A percentile compares a stretch with the other conserved stretches of the same genome.
phyloP scores from a whole-genome alignment of 1,140 invertebrate genomes.

The Glomeris maerens region DNA sequence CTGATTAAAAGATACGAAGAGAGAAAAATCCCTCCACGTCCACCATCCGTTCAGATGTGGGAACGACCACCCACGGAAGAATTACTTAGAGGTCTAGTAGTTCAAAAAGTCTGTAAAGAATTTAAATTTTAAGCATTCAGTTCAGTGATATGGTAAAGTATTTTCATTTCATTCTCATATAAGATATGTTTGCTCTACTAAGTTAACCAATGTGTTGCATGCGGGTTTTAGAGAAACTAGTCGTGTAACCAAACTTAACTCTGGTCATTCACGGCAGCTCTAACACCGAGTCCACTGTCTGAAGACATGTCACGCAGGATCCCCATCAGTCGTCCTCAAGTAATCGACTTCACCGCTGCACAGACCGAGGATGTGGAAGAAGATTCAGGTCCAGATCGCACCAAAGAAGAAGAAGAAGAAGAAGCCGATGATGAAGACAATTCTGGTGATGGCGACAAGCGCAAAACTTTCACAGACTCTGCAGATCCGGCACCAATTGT shows the following conservation, averaged over 20 bases:
- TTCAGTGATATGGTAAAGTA: no score
- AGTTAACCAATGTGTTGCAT: no score
- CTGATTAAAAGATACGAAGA: slow-evolving; percentile 51
- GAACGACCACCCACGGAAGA: slow-evolving; percentile 31
- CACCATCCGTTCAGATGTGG: slow-evolving; percentile 15
- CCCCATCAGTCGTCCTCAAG: no score
- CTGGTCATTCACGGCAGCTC: neutral
- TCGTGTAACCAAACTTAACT: no score
- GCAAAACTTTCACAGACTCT: neutral
- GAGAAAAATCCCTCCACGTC: slow-evolving; percentile 34
- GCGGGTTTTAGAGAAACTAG: no score
- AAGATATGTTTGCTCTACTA: neutral
- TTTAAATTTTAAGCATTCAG: no score
- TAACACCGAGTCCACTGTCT: slow-evolving; percentile 1
- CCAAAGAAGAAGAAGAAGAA: neutral
- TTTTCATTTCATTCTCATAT: neutral
- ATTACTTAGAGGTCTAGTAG: slow-evolving; percentile 26
- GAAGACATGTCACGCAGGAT: neutral
- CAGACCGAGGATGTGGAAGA: neutral
- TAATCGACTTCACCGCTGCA: no score
- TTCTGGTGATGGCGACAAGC: neutral
- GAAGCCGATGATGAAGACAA: neutral
- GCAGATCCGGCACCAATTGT: neutral
- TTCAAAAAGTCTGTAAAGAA: neutral
- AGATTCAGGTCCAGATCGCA: neutral